phyloP scores from a whole-genome alignment of 2,113 vertebrate genomes.

The Chelonoidis abingdonii region DNA sequence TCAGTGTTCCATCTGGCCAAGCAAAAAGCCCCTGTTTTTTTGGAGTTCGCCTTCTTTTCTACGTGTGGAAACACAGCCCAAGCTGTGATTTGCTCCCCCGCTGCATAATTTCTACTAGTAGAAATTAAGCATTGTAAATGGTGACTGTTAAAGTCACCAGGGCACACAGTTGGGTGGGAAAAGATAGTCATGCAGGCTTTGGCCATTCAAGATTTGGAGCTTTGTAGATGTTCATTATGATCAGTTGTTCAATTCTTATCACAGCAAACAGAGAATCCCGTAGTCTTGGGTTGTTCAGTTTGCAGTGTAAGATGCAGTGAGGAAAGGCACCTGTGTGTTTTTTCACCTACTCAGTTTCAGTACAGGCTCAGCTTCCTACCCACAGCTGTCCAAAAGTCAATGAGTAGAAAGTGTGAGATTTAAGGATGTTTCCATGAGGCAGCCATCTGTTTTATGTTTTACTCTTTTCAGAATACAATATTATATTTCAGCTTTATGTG shows the following conservation, averaged over 20 bases:
- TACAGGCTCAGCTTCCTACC: neutral
- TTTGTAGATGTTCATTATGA: neutral
- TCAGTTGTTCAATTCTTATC: neutral
- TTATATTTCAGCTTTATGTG: conserved; percentile 60
- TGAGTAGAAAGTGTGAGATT: conserved; percentile 18
- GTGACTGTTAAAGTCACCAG: neutral
- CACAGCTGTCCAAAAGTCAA: conserved; percentile 22
- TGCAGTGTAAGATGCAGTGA: neutral
- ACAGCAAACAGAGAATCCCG: neutral
- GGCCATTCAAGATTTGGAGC: neutral
- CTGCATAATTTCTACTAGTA: neutral
- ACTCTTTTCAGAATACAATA: conserved; percentile 27
- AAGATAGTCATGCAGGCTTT: neutral
- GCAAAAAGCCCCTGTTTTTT: neutral
- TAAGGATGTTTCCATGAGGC: conserved; percentile 43
- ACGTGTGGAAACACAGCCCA: neutral
- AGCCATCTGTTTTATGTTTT: conserved; percentile 67
- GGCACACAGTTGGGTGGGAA: neutral
- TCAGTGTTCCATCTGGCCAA: neutral
- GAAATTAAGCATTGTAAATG: neutral
- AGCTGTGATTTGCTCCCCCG: neutral
- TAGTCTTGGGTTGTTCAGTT: neutral
- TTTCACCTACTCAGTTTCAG: neutral
- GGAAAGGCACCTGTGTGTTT: neutral
- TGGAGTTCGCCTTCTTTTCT: neutral